Evolutionary conservation across 92 coral and sea anemone genomes (phyloP).

Genomic region (Epizoanthus ramosus): DNA sequence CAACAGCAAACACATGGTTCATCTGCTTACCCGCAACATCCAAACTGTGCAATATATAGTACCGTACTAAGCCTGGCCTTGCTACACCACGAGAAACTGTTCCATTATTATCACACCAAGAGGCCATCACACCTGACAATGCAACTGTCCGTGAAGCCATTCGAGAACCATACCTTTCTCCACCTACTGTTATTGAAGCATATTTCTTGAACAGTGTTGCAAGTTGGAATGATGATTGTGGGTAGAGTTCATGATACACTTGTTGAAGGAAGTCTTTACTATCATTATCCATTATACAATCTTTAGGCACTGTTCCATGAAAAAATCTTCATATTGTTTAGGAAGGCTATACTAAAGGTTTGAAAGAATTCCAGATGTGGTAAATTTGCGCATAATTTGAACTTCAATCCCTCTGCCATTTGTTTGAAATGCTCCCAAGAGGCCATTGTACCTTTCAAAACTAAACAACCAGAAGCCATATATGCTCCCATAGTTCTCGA

Average conservation of each 20-base stretch:
- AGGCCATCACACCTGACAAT: conserved; percentile 30
- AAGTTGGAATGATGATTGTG: not conserved
- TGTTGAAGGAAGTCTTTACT: not conserved
- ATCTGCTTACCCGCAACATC: conserved; percentile 22
- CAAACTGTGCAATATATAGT: conserved; percentile 45
- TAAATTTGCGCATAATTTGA: conserved; percentile 59
- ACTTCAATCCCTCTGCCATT: conserved; percentile 59
- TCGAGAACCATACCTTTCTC: conserved; percentile 49
- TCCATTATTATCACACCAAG: conserved; percentile 47
- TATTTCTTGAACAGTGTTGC: conserved; percentile 13
- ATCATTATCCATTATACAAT: conserved; percentile 25
- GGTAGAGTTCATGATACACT: conserved; percentile 36
- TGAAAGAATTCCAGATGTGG: conserved; percentile 32
- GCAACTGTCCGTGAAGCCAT: conserved; percentile 24
- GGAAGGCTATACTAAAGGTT: conserved; percentile 21
- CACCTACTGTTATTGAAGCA: conserved; percentile 16
- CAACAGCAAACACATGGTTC: conserved; percentile 34
- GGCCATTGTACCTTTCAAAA: conserved; percentile 69
- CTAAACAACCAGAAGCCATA: conserved; percentile 74
- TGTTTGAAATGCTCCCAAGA: conserved; percentile 53
- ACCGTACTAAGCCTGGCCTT: conserved; percentile 48
- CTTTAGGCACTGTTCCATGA: not conserved
- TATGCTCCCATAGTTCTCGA: conserved; percentile 57
- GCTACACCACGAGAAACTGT: conserved; percentile 33
- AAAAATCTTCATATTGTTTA: conserved; percentile 34